Evolutionary conservation across 2,888 invertebrate genomes (phyloP), one percentile per base, ranked within the genome.

Genomic region (Druceiella hillmani): DNA sequence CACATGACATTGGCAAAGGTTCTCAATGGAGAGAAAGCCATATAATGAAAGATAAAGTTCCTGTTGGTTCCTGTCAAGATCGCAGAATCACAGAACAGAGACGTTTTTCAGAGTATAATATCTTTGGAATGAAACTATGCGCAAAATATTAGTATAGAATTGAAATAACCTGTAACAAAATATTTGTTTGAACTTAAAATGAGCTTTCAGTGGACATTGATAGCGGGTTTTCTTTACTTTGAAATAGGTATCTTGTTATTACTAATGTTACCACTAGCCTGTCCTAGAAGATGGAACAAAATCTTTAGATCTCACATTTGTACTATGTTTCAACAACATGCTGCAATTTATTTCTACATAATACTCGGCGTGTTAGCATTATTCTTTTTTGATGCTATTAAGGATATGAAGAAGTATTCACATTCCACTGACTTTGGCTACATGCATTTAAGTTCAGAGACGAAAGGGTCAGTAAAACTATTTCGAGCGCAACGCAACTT

Each of bases 401-500:
- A 83, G 45, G 85, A 86, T 55, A 81, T 84, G 63, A 66, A 70
- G 32, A 84, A 84, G 55, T 85, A 86, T 55, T 74, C 78, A 0
- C 60, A 71, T 58, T 57, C 69, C 3, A 57, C 61, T n/a, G 68
- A 67, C 3, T 48, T 56, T 2, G 52, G 59, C 7, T 63, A 67
- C 45, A 48, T 57, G 2, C 69, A 78, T 49, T 61, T 80, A 4
- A 65, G 79, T 31, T 73, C 71, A 32, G 83, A 83, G 58, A 73
- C 81, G 65, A 78, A 81, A 54, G 67, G 70, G 1, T 79, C 77
- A 55, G 78, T 87, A 60, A 80, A 82, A 50, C 62, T 87, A 35
- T 87, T 87, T 58, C 62, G 87, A 47, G 81, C 87, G 2, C 87
- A 87, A 56, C 70, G 87, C 49, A 87, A 87, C 60, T 81, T 86